A percentile compares a stretch with the other conserved stretches of the same genome.
Conservation (phyloP, 2,113 vertebrate genomes). For the Phyllopteryx taeniolatus region DNA sequence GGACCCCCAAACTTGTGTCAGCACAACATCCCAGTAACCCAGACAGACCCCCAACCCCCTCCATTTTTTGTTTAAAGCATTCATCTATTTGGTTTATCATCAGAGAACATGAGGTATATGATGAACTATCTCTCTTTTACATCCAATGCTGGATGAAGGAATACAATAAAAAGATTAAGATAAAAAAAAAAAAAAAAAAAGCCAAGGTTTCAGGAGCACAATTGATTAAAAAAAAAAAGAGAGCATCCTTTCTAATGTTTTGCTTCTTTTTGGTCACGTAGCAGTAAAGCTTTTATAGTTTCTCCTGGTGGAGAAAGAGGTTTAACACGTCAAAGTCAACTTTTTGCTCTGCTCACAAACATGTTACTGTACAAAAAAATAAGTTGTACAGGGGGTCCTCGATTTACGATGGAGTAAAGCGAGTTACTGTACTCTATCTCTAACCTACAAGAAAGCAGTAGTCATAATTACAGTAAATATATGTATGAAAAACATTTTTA, state of each 20-base stretch:
- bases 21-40: conserved; percentile 25
- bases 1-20: conserved; percentile 16
- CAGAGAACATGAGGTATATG: conserved; percentile 93
- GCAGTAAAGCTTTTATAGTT: conserved; percentile 82
- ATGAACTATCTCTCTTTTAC: conserved; percentile 85
- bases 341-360: conserved; percentile 4
- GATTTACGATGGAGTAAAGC: background rate
- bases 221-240: conserved; percentile 23
- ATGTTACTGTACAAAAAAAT: background rate
- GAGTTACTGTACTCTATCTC: background rate
- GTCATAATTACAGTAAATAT: background rate
- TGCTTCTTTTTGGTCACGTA: conserved; percentile 78
- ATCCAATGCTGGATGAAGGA: conserved; percentile 66
- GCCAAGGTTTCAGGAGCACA: conserved; percentile 45
- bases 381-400: background rate
- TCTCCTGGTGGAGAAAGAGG: conserved; percentile 44
- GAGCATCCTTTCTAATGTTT: conserved; percentile 45
- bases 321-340: conserved; percentile 55
- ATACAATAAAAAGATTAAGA: conserved; percentile 26
- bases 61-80: conserved; percentile 66
- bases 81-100: conserved; percentile 89
- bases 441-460: background rate
- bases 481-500: background rate
- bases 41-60: conserved; percentile 2
- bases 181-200: conserved; percentile 34